Conservation (phyloP, 2,797 vertebrate genomes). For the Oophaga sylvatica region DNA sequence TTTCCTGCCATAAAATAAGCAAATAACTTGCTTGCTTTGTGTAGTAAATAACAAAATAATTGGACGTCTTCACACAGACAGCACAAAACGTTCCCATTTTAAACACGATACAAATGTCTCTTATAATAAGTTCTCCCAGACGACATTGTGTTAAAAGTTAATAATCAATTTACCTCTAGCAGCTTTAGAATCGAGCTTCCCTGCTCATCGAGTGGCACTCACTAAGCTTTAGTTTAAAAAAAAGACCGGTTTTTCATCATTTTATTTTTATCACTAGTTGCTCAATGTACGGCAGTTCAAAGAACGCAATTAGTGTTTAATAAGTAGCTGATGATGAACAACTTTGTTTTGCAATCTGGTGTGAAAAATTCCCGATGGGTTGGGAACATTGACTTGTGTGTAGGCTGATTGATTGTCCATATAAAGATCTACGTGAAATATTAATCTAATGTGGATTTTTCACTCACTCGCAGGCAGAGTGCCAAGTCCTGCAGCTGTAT, state of each 20-base stretch:
- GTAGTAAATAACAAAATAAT: neutral
- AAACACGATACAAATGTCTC: neutral
- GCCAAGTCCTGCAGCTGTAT: neutral
- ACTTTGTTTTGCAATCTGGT: neutral
- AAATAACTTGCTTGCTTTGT: neutral
- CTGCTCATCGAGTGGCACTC: neutral
- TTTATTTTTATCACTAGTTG: neutral
- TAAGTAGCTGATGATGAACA: neutral
- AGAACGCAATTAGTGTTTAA: neutral
- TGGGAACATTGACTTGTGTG: neutral
- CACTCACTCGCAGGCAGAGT: neutral
- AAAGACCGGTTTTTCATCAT: conserved; percentile 23
- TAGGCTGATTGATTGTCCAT: neutral
- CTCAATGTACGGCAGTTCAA: neutral
- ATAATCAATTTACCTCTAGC: neutral
- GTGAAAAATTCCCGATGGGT: neutral
- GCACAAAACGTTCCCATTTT: neutral
- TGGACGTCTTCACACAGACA: neutral
- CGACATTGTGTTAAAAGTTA: conserved; percentile 3
- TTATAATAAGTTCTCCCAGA: neutral
- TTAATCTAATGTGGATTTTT: neutral
- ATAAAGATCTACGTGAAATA: neutral
- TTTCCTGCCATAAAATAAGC: neutral
- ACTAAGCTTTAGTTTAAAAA: neutral
- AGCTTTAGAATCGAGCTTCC: neutral